These are phyloP conservation scores for Scolanthus callimorphus DNA, from an alignment of 92 coral and sea anemone genomes.

Conservation along the genomic window DNA sequence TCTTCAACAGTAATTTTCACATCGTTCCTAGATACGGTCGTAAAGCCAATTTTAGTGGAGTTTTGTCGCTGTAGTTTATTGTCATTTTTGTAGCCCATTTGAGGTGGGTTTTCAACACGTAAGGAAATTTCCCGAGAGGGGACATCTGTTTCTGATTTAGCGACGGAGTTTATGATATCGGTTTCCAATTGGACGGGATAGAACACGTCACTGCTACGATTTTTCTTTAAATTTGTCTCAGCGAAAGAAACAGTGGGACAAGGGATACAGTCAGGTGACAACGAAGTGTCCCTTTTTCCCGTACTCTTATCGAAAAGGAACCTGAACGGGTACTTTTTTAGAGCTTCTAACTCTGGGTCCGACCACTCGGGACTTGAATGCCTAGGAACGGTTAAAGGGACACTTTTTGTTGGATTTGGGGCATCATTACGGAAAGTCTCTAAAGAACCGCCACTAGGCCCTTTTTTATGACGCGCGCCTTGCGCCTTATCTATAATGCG, in stretches of 20 bases:
- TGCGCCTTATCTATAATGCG: too few species aligned
- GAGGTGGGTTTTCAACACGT: not conserved
- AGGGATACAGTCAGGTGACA: not conserved
- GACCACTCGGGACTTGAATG: too few species aligned
- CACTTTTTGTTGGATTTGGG: too few species aligned
- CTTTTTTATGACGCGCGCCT: too few species aligned
- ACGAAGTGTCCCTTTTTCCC: not conserved
- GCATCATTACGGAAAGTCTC: too few species aligned
- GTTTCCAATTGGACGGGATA: not conserved
- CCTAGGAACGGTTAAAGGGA: too few species aligned
- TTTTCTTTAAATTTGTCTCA: too few species aligned
- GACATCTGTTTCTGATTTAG: not conserved
- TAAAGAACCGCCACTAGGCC: too few species aligned
- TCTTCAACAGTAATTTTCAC: conserved; percentile 10
- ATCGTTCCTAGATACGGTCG: not conserved
- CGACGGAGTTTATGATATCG: not conserved
- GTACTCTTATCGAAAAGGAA: not conserved
- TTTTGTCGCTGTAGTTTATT: not conserved
- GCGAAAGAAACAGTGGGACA: too few species aligned
- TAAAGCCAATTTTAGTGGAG: not conserved
- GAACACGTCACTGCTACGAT: not conserved
- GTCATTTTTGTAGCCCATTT: not conserved
- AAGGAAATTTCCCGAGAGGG: not conserved
- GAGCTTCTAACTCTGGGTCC: not conserved
- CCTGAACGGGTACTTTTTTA: not conserved